Base-by-base conservation (phyloP, 2,797 vertebrate genomes). In the Mormyrus proboscirostris region DNA sequence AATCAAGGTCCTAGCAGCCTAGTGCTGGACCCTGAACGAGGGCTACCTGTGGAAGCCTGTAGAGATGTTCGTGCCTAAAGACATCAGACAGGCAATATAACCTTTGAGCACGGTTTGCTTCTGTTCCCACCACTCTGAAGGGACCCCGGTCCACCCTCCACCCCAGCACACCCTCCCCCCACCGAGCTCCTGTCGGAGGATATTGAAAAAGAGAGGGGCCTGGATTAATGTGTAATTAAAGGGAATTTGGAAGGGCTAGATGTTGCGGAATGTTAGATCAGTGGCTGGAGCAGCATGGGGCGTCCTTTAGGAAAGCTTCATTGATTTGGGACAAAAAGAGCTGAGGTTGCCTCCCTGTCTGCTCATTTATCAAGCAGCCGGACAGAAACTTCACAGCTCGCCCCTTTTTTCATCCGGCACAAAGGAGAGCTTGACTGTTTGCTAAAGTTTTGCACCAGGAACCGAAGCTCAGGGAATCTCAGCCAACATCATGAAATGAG, bases 221-320 rank as follows among this genome's bases (percentile, higher is more conserved):
- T 97, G 98, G 97, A 98, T 99, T 98, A 98, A 96, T 95, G 96
- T 97, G 97, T 98, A 98, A 98, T 99, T 99, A 98, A 99, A 98
- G 97, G 96, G 97, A 97, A 97, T 99, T 98, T 98, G 97, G 98
- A 97, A 98, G 97, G 97, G 97, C 96, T 97, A 98, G 98, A 97
- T 98, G 97, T 98, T 98, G 97, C 96, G 97, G 98, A 99, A 99
- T 99, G 98, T 99, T 99, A 99, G 99, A 98, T 99, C 99, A 98
- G 97, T 99, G 97, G 98, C 98, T 97, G 95, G 96, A 98, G 97
- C 98, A 98, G 98, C 98, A 97, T 98, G 99, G 97, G 98, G 98
- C 96, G 97, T 98, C 97, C 97, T 98, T 99, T 98, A 98, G 97
- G 97, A 97, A 99, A 97, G 98, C 98, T 99, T 99, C 98, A 99